Evolutionary conservation across 2,888 invertebrate species (phyloP), one percentile per base, ranked within the genome.

Genomic region (Melanophora roralis): DNA sequence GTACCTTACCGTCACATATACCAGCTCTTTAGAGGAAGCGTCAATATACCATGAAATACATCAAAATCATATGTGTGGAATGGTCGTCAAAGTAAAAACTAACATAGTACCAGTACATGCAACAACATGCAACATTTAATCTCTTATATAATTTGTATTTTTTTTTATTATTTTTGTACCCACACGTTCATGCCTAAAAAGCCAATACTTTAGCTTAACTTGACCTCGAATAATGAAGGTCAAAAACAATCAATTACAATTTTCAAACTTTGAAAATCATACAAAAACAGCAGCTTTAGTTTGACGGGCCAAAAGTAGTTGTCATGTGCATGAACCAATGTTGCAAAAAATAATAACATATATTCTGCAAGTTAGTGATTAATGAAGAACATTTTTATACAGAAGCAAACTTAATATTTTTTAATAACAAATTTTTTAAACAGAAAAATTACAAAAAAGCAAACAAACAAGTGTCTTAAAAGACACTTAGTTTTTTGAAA

Each of bases 241-340:
- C 78, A 81, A 62, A 27, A 77, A 77, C 82, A 82, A 82, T 82
- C 82, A 82, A 82, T 82, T 82, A 81, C 78, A 79, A 74, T 71
- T 79, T 78, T 79, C 47, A 47, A 64, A 59, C 45, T 60, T 40
- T 12, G 40, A 12, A 32, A 21, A 27, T 45, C 19, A 53, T 14
- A 14, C 1, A 14, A 40, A 27, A 38, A 49, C 11, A 57, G 6
- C 43, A 49, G 47, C 21, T 12, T 32, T 38, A 40, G 19, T 4
- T 40, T 43, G 3, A 49, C 6, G n/a, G 53, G 0, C 21, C 34
- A 65, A 55, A 5, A 12, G 21, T 43, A 5, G 27, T 27, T 3
- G 27, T 27, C 27, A 27, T 27, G 27, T 5, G 27, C 6, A 5
- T 27, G 6, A 3, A 27, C 27, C n/a, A n/a, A 27, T 27, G 6